phyloP scores from a whole-genome alignment of 2,888 invertebrate species.

The Drosophila hamatofila region DNA sequence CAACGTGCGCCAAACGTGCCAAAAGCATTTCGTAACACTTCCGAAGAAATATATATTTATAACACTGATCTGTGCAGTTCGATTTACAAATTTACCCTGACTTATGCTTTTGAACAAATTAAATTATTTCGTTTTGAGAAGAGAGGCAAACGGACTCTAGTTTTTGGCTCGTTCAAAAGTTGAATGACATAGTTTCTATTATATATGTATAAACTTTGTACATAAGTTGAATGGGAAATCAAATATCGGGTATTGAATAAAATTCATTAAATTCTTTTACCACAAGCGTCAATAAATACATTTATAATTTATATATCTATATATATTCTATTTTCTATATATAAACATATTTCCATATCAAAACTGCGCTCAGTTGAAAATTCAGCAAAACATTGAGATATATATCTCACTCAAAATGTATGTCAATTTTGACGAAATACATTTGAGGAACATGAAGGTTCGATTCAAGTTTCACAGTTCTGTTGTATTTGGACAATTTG shows the following conservation, averaged over 20 bases:
- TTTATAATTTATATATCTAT: no score
- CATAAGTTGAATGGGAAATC: no score
- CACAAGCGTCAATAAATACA: no score
- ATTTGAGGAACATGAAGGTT: background rate
- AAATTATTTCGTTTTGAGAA: background rate
- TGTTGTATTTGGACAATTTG: background rate
- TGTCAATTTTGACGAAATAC: background rate
- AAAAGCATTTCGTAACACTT: constrained; percentile 49
- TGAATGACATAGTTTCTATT: background rate
- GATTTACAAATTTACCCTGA: background rate
- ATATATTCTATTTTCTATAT: no score
- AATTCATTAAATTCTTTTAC: no score
- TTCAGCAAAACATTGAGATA: no score
- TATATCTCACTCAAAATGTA: background rate
- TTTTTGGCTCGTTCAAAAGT: background rate
- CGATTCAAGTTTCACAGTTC: constrained; percentile 1
- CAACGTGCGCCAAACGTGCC: constrained; percentile 49
- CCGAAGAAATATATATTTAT: background rate
- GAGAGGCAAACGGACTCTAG: constrained; percentile 3
- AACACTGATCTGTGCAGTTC: background rate
- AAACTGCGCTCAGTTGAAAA: no score
- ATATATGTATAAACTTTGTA: no score
- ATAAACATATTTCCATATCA: no score
- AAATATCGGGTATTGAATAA: no score
- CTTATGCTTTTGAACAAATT: background rate